Conservation (phyloP, 1,140 invertebrate genomes). For the Uloborus diversus region DNA sequence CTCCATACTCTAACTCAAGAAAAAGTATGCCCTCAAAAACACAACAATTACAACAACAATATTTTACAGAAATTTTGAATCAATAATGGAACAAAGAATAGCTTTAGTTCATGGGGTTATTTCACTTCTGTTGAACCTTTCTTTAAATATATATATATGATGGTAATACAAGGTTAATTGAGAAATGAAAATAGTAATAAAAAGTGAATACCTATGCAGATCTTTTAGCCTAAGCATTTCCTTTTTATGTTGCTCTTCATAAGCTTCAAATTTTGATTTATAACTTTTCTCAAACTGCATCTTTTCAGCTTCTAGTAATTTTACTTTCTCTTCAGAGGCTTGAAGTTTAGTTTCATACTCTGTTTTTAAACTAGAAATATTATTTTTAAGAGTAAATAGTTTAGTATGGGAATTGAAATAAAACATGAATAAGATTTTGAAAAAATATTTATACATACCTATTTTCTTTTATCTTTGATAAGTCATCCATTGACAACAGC, state of each 20-base stretch:
- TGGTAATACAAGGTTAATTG: too few species aligned
- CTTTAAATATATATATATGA: too few species aligned
- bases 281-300: neutral
- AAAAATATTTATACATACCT: conserved; percentile 6
- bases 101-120: too few species aligned
- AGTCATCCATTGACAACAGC: conserved; percentile 13
- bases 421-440: neutral
- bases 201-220: conserved; percentile 52
- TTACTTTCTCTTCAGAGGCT: conserved; percentile 23
- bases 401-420: neutral
- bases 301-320: conserved; percentile 25
- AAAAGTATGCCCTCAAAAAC: too few species aligned
- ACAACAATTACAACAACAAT: too few species aligned
- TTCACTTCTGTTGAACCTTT: too few species aligned
- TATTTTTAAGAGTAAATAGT: neutral
- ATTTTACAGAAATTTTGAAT: too few species aligned
- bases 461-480: neutral
- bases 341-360: conserved; percentile 4
- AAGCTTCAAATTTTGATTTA: conserved; percentile 25
- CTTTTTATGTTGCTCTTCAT: conserved; percentile 24
- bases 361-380: neutral
- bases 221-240: conserved; percentile 52
- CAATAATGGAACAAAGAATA: too few species aligned
- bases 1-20: too few species aligned
- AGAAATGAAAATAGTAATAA: too few species aligned